Evolutionary conservation across 2,113 vertebrate species (phyloP), one percentile per base, ranked within the genome.

Genomic region (Tetrax tetrax): DNA sequence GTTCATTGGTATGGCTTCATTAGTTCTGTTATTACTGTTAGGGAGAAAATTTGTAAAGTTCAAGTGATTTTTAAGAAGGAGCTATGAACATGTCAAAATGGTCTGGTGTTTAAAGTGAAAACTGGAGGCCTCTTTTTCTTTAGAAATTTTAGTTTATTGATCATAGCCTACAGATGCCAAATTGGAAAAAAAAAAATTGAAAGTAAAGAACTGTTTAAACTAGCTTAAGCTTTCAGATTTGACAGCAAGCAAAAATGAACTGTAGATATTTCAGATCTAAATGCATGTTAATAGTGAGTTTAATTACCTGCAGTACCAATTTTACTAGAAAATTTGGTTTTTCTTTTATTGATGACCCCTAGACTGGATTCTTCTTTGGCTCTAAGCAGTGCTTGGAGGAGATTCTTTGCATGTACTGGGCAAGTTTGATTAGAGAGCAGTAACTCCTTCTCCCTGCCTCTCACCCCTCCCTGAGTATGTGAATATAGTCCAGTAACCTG

Each of bases 391-490:
- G 41, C 43, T 76, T 47, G 27, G 38, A 63, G n/a, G 47, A 87
- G 29, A n/a, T 51, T 54, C 45, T 91, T 72, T 43, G 57, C 23
- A 12, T 9, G 33, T 38, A 56, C 7, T 43, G n/a, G 48, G n/a
- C 23, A 60, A 64, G 19, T 72, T 51, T 43, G 56, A 47, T 68
- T 47, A 41, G 61, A 33, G 19, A 75, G 38, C 38, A 56, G 56
- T 57, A 54, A 47, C 20, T 70, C 28, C 56, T 83, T 94, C 60
- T 8, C 53, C 14, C 22, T 75, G 19, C 20, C 20, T 38, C 37
- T 38, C 13, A 3, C 16, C 16, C 17, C 14, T 7, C 10, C 25
- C 27, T 1, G 0, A 0, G 4, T 48, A 43, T 50, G 19, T 29
- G 43, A 59, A 51, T 3, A 0, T 45, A 63, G 41, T 29, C 21